Conservation (phyloP, 1,140 invertebrate genomes). For the Drosophila neocordata region DNA sequence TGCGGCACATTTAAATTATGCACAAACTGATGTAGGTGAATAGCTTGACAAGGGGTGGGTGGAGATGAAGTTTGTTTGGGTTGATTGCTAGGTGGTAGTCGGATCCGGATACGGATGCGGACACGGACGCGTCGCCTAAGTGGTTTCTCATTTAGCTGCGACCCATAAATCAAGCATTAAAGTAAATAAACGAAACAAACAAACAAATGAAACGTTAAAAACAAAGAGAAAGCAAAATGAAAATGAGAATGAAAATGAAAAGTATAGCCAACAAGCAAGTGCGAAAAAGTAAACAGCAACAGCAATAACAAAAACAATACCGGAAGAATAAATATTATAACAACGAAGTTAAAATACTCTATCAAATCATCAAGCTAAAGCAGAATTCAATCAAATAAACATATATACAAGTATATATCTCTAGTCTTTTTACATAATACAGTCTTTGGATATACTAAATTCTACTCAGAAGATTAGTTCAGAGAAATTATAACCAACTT, state of each 20-base stretch:
- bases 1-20: constrained; percentile 51
- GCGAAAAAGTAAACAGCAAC: constrained; percentile 21
- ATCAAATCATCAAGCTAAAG: too few species aligned
- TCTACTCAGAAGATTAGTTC: too few species aligned
- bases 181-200: constrained; percentile 59
- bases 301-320: background rate
- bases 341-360: background rate
- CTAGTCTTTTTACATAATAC: too few species aligned
- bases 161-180: constrained; percentile 70
- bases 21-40: constrained; percentile 24
- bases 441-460: too few species aligned
- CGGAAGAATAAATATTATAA: constrained; percentile 7
- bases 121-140: constrained; percentile 48
- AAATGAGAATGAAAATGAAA: constrained; percentile 4
- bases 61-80: background rate
- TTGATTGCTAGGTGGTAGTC: background rate
- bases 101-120: constrained; percentile 14
- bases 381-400: too few species aligned
- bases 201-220: constrained; percentile 21
- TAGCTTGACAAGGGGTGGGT: background rate
- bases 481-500: too few species aligned
- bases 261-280: constrained; percentile 17
- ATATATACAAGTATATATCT: too few species aligned
- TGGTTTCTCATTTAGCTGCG: constrained; percentile 70
- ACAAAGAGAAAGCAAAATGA: background rate